Conservation (phyloP, 2,888 invertebrate species). For the Tinea trinotella region DNA sequence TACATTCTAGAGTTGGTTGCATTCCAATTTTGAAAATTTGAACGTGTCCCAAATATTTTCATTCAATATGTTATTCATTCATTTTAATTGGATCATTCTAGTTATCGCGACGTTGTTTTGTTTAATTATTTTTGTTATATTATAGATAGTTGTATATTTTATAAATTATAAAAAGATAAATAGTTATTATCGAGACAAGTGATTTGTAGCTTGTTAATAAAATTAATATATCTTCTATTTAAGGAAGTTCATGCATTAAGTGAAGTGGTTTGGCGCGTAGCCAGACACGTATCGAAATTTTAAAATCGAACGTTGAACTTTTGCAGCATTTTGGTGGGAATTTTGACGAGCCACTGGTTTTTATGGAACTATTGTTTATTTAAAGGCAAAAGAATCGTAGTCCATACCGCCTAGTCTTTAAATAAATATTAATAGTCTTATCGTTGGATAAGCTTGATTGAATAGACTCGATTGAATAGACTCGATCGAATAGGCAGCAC, state of each 20-base stretch:
- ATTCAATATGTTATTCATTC: not conserved
- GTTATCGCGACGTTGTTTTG: not conserved
- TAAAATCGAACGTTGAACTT: slow-evolving; percentile 54
- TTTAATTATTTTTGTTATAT: not conserved
- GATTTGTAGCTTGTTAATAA: not conserved
- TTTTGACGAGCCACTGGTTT: not conserved
- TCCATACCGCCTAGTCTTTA: not conserved
- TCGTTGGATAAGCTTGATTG: not conserved
- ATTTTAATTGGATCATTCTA: not conserved
- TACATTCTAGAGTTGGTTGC: not conserved
- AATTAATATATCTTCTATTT: slow-evolving; percentile 40
- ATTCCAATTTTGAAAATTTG: not conserved
- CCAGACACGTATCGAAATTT: slow-evolving; percentile 55
- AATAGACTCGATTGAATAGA: too few species aligned
- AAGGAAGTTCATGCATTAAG: slow-evolving; percentile 48
- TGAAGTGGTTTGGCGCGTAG: slow-evolving; percentile 56
- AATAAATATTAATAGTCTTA: not conserved
- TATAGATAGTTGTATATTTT: not conserved
- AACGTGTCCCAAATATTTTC: not conserved
- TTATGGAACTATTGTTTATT: not conserved
- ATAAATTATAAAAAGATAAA: not conserved
- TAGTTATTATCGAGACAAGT: not conserved
- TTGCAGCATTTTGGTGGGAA: slow-evolving; percentile 21
- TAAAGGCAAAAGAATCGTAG: too few species aligned
- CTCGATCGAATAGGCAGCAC: too few species aligned